Evolutionary conservation across 2,797 vertebrate genomes (phyloP).

Genomic region (Spatula clypeata): DNA sequence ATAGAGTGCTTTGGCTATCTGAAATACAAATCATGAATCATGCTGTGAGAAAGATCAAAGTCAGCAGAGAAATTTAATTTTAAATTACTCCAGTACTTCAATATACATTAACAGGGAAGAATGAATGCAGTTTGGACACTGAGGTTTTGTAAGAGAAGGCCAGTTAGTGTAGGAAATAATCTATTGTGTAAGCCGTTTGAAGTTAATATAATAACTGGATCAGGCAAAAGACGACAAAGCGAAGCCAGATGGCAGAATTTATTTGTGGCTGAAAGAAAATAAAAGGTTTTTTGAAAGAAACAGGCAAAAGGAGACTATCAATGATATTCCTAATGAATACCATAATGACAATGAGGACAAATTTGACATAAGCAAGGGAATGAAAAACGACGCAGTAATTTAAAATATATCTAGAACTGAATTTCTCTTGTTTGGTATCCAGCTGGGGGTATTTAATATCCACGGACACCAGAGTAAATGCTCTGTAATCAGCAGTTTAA

Average conservation of each 20-base stretch:
- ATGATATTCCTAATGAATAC: not conserved
- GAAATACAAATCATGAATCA: not conserved
- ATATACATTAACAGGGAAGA: not conserved
- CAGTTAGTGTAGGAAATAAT: not conserved
- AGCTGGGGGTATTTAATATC: constrained; percentile 10
- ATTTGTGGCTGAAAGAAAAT: constrained; percentile 12
- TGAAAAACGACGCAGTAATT: not conserved
- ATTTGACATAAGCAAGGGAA: not conserved
- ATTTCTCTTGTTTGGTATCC: constrained; percentile 35
- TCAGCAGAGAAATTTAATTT: not conserved
- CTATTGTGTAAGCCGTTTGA: not conserved
- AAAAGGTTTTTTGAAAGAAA: constrained; percentile 11
- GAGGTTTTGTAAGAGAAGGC: not conserved
- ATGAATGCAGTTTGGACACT: not conserved
- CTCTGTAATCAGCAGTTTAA: constrained; percentile 20
- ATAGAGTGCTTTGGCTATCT: not conserved
- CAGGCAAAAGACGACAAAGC: not conserved
- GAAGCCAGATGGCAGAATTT: not conserved
- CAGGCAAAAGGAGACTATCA: not conserved
- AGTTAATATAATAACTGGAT: not conserved
- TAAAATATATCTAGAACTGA: not conserved
- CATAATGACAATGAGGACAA: not conserved
- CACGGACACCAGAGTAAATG: not conserved
- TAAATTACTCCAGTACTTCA: not conserved
- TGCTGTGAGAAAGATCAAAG: constrained; percentile 21